Evolutionary conservation across 2,888 invertebrate species (phyloP).

Genomic region (Athalia rosae): DNA sequence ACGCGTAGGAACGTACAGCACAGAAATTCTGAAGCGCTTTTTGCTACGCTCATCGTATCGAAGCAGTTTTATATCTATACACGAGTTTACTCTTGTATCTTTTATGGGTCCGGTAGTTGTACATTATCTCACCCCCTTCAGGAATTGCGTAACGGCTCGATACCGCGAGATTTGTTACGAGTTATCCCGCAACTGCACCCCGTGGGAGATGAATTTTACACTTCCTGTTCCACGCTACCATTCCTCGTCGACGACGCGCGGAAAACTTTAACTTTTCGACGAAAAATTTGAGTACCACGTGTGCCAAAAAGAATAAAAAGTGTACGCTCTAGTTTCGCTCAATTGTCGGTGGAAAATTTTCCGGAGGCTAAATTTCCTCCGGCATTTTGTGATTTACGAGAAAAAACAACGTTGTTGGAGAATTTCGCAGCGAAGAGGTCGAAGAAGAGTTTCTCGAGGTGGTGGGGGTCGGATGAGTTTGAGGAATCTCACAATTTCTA

Average conservation of each 20-base stretch:
- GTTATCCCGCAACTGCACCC: too few relatives aligned
- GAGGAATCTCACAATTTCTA: not conserved
- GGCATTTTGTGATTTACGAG: constrained; percentile 39
- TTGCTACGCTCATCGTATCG: not conserved
- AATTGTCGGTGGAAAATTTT: not conserved
- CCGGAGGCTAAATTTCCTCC: constrained; percentile 36
- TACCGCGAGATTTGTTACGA: not conserved
- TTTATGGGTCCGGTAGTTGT: not conserved
- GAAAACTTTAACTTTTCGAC: too few relatives aligned
- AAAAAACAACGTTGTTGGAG: constrained; percentile 17
- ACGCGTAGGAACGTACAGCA: constrained; percentile 29
- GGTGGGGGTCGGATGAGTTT: too few relatives aligned
- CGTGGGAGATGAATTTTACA: too few relatives aligned
- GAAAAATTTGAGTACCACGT: too few relatives aligned
- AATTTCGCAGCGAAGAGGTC: constrained; percentile 22
- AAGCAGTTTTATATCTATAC: not conserved
- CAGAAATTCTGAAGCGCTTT: constrained; percentile 26
- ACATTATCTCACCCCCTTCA: not conserved
- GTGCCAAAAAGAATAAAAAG: too few relatives aligned
- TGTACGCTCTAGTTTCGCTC: too few relatives aligned
- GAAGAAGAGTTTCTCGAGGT: not conserved
- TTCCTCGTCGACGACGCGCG: too few relatives aligned
- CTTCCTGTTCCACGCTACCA: too few relatives aligned
- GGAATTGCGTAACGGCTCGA: constrained; percentile 31
- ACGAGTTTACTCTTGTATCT: not conserved